Conservation (phyloP, 2,797 vertebrate genomes). For the Thunnus albacares region DNA sequence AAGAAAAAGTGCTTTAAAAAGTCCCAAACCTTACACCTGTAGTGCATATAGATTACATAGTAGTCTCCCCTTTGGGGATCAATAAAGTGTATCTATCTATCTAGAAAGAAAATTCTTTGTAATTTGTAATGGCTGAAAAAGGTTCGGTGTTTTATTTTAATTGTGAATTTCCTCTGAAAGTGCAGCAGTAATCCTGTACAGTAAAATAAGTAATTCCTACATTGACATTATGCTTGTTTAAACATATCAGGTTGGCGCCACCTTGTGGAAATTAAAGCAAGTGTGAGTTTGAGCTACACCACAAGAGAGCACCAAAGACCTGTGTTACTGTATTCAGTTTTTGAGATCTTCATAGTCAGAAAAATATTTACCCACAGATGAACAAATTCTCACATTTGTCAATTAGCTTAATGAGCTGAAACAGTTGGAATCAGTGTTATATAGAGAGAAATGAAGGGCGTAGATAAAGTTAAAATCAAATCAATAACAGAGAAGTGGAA, state of each 20-base stretch:
- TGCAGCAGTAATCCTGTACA: not conserved
- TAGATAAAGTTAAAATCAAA: not conserved
- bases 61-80: too few relatives aligned
- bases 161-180: not conserved
- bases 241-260: slow-evolving; percentile 20
- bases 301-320: slow-evolving; percentile 16
- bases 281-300: not conserved
- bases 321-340: not conserved
- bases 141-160: not conserved
- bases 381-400: not conserved
- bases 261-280: slow-evolving; percentile 40
- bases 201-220: not conserved
- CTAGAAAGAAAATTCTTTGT: too few relatives aligned
- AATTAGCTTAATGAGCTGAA: not conserved
- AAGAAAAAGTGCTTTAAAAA: not conserved
- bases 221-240: not conserved
- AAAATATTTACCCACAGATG: not conserved
- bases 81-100: too few relatives aligned
- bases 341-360: not conserved
- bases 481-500: not conserved
- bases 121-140: not conserved
- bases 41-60: too few relatives aligned
- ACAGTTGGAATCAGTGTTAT: not conserved
- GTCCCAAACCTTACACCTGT: not conserved
- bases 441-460: not conserved